A percentile compares a stretch with the other conserved stretches of the same genome.
Conservation (phyloP, 2,888 invertebrate species). For the Falcaria lacertinaria region DNA sequence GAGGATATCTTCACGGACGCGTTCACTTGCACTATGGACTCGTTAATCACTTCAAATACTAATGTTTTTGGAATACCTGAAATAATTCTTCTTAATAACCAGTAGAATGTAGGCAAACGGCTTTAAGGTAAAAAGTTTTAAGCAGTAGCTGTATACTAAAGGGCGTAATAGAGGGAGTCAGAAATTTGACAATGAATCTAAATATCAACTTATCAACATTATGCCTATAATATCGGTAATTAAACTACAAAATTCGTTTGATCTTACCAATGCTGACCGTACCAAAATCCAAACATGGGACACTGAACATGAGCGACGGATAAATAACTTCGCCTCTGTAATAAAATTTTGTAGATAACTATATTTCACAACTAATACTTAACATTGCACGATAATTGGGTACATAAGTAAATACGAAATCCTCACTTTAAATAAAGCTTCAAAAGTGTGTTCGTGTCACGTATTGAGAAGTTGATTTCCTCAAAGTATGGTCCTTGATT, state of each 20-base stretch:
- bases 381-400: too few relatives aligned
- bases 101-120: too few relatives aligned
- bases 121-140: too few relatives aligned
- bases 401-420: too few relatives aligned
- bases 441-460: conserved; percentile 78
- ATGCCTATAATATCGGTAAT: background rate
- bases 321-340: conserved; percentile 81
- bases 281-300: conserved; percentile 78
- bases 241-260: background rate
- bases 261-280: conserved; percentile 78
- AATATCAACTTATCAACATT: too few relatives aligned
- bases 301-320: conserved; percentile 78
- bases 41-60: conserved; percentile 72
- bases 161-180: too few relatives aligned
- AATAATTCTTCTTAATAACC: too few relatives aligned
- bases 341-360: conserved; percentile 11
- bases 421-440: conserved; percentile 80
- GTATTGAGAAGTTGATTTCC: conserved; percentile 78
- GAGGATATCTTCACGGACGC: conserved; percentile 70
- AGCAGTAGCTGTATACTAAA: too few relatives aligned
- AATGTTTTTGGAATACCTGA: conserved; percentile 71
- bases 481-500: conserved; percentile 82
- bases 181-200: too few relatives aligned
- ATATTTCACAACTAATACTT: background rate
- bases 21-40: conserved; percentile 75